phyloP scores from a whole-genome alignment of 2,797 vertebrate genomes.

The Alca torda region DNA sequence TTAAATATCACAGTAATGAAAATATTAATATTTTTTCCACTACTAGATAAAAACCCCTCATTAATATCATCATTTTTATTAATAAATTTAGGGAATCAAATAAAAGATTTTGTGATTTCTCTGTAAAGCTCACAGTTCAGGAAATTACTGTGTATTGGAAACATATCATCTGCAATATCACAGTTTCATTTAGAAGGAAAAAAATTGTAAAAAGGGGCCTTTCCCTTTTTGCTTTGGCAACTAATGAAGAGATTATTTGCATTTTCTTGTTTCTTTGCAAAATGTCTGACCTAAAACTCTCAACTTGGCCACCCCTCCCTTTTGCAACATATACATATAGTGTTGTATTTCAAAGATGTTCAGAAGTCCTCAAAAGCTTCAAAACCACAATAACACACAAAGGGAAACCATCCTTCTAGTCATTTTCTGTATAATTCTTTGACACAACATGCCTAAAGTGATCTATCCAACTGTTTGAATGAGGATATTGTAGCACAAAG shows the following conservation, averaged over 20 bases:
- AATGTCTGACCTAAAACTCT: constrained; percentile 23
- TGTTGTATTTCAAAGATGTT: constrained; percentile 46
- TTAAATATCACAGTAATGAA: background rate
- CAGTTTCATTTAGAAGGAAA: background rate
- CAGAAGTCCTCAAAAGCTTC: constrained; percentile 55
- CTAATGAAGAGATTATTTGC: background rate
- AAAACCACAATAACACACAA: constrained; percentile 41
- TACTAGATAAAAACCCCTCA: background rate
- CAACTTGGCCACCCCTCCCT: background rate
- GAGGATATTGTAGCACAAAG: constrained; percentile 68
- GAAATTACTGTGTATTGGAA: background rate
- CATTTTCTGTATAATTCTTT: constrained; percentile 56
- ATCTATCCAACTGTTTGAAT: constrained; percentile 67
- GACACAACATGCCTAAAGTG: constrained; percentile 64
- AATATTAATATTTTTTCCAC: background rate
- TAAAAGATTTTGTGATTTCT: background rate
- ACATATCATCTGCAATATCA: background rate
- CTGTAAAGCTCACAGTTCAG: background rate
- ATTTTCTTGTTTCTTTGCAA: background rate
- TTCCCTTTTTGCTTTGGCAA: background rate
- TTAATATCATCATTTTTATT: background rate
- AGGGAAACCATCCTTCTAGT: constrained; percentile 44
- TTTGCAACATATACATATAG: constrained; percentile 29
- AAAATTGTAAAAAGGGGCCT: background rate
- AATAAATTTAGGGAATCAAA: background rate